These are phyloP conservation scores for Phyllotreta striolata DNA, from an alignment of 2,888 invertebrate species.

Conservation along the genomic window DNA sequence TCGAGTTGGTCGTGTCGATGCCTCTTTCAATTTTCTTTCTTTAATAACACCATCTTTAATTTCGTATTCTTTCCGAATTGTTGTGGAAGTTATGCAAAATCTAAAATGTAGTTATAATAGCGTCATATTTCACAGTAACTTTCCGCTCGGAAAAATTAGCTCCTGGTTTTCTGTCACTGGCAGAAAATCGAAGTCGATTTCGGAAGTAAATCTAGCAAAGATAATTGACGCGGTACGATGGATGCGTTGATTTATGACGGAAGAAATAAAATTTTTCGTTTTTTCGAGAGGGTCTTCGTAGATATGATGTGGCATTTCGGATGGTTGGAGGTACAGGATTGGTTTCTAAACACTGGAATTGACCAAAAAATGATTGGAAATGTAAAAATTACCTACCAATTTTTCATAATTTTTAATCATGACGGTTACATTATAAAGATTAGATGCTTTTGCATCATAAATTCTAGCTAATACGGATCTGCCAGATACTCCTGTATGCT, in stretches of 20 bases:
- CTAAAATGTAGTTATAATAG: too few relatives aligned
- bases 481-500: not conserved
- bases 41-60: too few relatives aligned
- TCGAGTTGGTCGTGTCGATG: too few relatives aligned
- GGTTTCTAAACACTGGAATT: too few relatives aligned
- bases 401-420: too few relatives aligned
- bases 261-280: conserved; percentile 30
- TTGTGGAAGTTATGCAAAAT: too few relatives aligned
- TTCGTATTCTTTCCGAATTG: too few relatives aligned
- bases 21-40: too few relatives aligned
- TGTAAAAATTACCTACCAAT: too few relatives aligned
- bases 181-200: conserved; percentile 31
- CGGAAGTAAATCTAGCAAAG: conserved; percentile 31
- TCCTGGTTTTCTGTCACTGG: conserved; percentile 2
- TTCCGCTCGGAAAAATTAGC: not conserved
- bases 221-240: conserved; percentile 31
- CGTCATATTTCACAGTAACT: too few relatives aligned
- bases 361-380: too few relatives aligned
- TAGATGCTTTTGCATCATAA: not conserved
- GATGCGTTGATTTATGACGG: conserved; percentile 33
- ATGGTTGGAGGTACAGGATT: conserved; percentile 6
- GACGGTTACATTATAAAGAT: too few relatives aligned
- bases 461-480: not conserved
- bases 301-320: conserved; percentile 23
- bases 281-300: conserved; percentile 14